A percentile compares a stretch with the other conserved stretches of the same genome.
phyloP scores from a whole-genome alignment of 2,113 vertebrate genomes.

The Sclerurus mexicanus region DNA sequence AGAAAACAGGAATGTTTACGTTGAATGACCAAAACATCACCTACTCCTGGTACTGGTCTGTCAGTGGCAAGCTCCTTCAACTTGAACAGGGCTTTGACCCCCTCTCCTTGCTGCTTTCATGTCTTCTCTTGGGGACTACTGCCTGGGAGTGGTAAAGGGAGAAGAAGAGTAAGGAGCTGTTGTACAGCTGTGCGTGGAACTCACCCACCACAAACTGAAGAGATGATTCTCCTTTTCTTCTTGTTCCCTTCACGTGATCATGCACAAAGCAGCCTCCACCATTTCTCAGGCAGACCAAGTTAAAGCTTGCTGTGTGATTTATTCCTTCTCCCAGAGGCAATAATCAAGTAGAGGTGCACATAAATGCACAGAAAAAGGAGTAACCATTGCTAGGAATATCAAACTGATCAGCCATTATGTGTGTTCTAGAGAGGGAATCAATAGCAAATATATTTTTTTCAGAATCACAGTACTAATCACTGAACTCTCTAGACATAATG shows the following conservation, averaged over 20 bases:
- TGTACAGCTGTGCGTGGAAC: background rate
- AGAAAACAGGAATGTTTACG: background rate
- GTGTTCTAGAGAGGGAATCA: background rate
- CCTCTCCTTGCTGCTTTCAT: background rate
- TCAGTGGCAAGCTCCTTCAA: background rate
- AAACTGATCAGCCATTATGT: background rate
- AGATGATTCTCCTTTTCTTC: background rate
- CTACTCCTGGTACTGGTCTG: background rate
- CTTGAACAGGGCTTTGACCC: no score
- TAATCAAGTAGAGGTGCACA: background rate
- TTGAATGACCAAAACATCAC: background rate
- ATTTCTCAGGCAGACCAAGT: background rate
- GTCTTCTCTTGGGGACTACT: background rate
- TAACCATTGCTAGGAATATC: background rate
- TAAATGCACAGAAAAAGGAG: background rate
- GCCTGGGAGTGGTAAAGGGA: background rate
- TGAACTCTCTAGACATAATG: background rate
- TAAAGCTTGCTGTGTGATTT: background rate
- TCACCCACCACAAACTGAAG: background rate
- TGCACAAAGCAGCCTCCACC: background rate
- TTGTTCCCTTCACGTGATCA: background rate
- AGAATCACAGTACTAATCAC: background rate
- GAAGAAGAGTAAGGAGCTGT: background rate
- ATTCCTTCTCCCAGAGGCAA: background rate
- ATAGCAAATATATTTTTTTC: background rate